phyloP scores from a whole-genome alignment of 1,140 invertebrate genomes.

The Drosophila sturtevanti region DNA sequence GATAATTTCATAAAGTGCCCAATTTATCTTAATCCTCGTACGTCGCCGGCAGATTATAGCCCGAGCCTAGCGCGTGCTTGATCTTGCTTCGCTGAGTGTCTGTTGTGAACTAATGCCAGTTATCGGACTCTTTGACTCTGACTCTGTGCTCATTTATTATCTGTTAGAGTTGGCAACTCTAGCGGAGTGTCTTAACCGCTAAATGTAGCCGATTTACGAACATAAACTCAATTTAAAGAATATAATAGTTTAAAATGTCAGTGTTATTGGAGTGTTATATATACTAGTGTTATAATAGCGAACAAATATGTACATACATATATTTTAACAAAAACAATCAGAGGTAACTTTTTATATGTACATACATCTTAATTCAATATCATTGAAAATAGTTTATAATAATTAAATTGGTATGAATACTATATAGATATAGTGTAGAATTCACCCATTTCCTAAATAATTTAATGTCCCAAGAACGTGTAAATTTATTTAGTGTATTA shows the following conservation, averaged over 20 bases:
- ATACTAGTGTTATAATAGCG: too few species aligned
- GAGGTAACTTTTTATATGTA: too few species aligned
- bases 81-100: conserved; percentile 72
- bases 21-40: background rate
- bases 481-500: background rate
- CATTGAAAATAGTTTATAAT: too few species aligned
- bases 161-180: conserved; percentile 20
- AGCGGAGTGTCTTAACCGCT: conserved; percentile 14
- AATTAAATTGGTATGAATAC: too few species aligned
- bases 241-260: too few species aligned
- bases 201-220: conserved; percentile 2
- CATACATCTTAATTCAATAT: too few species aligned
- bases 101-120: conserved; percentile 65
- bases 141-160: conserved; percentile 42
- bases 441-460: too few species aligned
- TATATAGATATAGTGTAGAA: too few species aligned
- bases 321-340: too few species aligned
- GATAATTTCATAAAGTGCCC: conserved; percentile 12
- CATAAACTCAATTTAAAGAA: too few species aligned
- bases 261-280: too few species aligned
- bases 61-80: conserved; percentile 44
- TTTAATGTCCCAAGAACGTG: background rate
- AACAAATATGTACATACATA: too few species aligned
- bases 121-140: conserved; percentile 41
- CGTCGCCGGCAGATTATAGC: conserved; percentile 31